Evolutionary conservation across 2,797 vertebrate species (phyloP).

Genomic region (Crocidura indochinensis): DNA sequence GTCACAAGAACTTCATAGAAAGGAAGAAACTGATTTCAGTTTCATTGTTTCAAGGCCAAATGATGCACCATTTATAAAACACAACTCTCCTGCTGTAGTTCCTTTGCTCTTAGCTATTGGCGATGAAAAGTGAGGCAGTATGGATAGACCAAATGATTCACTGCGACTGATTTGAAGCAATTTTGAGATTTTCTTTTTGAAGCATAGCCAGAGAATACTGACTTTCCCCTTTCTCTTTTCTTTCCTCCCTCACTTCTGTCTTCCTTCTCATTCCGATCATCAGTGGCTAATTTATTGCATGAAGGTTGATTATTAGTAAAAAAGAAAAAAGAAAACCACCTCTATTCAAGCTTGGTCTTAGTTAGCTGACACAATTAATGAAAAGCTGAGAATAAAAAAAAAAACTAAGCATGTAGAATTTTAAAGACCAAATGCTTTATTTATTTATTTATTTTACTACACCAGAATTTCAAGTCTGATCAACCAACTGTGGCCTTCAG

Average conservation of each 20-base stretch:
- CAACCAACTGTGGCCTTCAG: slow-evolving; percentile 46
- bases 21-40: slow-evolving; percentile 36
- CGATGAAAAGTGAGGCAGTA: background rate
- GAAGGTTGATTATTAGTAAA: background rate
- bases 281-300: slow-evolving; percentile 38
- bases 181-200: slow-evolving; percentile 14
- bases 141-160: background rate
- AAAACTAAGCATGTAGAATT: background rate
- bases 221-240: background rate
- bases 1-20: slow-evolving; percentile 28
- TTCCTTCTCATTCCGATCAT: slow-evolving; percentile 29
- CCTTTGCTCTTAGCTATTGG: slow-evolving; percentile 33
- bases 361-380: slow-evolving; percentile 28
- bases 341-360: slow-evolving; percentile 27
- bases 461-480: slow-evolving; percentile 14
- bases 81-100: background rate
- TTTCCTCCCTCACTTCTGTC: slow-evolving; percentile 33
- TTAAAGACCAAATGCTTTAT: slow-evolving; percentile 15
- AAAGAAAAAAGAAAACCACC: background rate
- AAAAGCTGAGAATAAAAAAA: slow-evolving; percentile 42
- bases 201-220: slow-evolving; percentile 9
- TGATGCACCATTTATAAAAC: background rate
- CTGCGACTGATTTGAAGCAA: slow-evolving; percentile 52
- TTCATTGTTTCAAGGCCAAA: slow-evolving; percentile 30
- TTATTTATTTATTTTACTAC: too few species aligned